Percentiles rank a stretch among this genome's conserved stretches.
Conservation (phyloP, 2,888 invertebrate species). For the Hemaris fuciformis region DNA sequence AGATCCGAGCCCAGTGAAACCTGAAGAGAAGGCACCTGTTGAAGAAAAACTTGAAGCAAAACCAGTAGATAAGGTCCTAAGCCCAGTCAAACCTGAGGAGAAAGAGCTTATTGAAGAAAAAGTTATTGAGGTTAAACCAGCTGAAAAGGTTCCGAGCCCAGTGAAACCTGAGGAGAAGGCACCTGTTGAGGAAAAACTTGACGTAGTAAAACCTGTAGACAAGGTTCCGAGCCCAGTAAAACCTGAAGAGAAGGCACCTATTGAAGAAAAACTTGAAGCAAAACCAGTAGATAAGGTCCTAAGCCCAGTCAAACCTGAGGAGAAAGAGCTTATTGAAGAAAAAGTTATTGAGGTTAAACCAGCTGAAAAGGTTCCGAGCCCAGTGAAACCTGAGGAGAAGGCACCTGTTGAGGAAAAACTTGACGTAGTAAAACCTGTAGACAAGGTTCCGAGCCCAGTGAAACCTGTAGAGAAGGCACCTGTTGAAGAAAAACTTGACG, state of each 20-base stretch:
- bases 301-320: too few species aligned
- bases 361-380: too few species aligned
- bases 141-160: not conserved
- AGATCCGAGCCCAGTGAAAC: slow-evolving; percentile 13
- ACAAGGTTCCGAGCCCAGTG: not conserved
- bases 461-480: slow-evolving; percentile 4
- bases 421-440: not conserved
- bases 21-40: slow-evolving; percentile 10
- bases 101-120: slow-evolving; percentile 12
- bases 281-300: too few species aligned
- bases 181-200: too few species aligned
- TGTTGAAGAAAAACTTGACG: not conserved
- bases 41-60: slow-evolving; percentile 12
- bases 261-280: too few species aligned
- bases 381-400: not conserved
- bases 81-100: slow-evolving; percentile 7
- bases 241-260: too few species aligned
- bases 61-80: slow-evolving; percentile 1
- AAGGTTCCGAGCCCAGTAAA: not conserved
- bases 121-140: not conserved
- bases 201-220: not conserved
- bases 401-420: not conserved
- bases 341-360: too few species aligned
- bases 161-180: slow-evolving; percentile 11
- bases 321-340: too few species aligned